These are phyloP conservation scores for Ryuthela nishihirai DNA, from an alignment of 2,888 invertebrate genomes.

Conservation along the genomic window DNA sequence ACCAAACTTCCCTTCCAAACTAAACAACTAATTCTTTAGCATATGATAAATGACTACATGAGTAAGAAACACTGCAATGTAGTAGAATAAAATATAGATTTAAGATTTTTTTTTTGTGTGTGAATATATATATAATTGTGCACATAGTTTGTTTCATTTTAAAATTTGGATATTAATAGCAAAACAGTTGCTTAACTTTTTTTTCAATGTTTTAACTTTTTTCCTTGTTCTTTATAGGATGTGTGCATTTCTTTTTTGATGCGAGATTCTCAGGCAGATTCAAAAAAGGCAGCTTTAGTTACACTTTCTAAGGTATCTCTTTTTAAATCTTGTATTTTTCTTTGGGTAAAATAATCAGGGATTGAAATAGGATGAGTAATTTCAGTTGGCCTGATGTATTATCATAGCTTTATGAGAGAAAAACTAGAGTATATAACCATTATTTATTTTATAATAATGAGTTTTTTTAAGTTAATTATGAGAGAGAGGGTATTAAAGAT, in stretches of 20 bases:
- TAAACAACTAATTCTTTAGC: too few relatives aligned
- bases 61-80: too few relatives aligned
- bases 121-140: too few relatives aligned
- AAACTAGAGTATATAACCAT: neutral
- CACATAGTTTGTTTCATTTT: too few relatives aligned
- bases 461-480: neutral
- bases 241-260: conserved; percentile 9
- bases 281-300: conserved; percentile 25
- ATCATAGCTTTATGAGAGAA: neutral
- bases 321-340: neutral
- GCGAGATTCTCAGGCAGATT: conserved; percentile 8
- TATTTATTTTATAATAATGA: neutral
- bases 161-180: too few relatives aligned
- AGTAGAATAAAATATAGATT: too few relatives aligned
- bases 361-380: neutral
- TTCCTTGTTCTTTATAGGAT: conserved; percentile 2
- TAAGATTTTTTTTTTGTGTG: too few relatives aligned
- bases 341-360: neutral
- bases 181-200: too few relatives aligned
- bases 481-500: too few relatives aligned
- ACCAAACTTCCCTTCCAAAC: too few relatives aligned
- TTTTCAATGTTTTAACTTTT: conserved; percentile 1
- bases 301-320: conserved; percentile 27
- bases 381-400: neutral
- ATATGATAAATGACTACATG: too few relatives aligned